A percentile compares a stretch with the other conserved stretches of the same genome.
These are phyloP conservation scores for Gobio occitaniae DNA, from an alignment of 2,797 vertebrate species.

Conservation along the genomic window DNA sequence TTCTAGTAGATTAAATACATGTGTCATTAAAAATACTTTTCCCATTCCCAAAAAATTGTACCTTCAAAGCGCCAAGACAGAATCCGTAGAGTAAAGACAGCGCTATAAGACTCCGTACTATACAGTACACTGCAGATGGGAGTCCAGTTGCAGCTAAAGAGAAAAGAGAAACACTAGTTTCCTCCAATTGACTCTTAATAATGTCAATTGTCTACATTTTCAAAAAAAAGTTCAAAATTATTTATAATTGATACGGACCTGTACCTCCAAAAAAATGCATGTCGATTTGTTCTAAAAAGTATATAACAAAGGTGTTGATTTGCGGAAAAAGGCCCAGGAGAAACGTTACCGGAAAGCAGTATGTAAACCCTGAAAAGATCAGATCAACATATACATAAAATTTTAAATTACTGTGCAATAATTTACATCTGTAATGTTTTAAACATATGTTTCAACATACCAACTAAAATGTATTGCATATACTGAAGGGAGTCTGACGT, in stretches of 20 bases:
- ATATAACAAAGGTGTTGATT: slow-evolving; percentile 96
- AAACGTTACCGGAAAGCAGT: slow-evolving; percentile 94
- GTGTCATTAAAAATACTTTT: not conserved
- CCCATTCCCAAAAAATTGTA: slow-evolving; percentile 63
- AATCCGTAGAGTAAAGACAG: slow-evolving; percentile 86
- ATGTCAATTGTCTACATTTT: slow-evolving; percentile 8
- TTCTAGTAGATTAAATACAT: too few relatives aligned
- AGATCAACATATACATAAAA: not conserved
- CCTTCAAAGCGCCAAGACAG: slow-evolving; percentile 94
- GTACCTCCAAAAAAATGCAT: slow-evolving; percentile 95
- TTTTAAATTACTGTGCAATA: not conserved
- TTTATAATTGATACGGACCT: slow-evolving; percentile 78
- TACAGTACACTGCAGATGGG: slow-evolving; percentile 86
- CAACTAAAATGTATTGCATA: slow-evolving; percentile 87
- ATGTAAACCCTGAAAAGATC: slow-evolving; percentile 85
- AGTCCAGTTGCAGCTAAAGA: slow-evolving; percentile 90
- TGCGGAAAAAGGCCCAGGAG: slow-evolving; percentile 96
- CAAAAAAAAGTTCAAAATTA: not conserved
- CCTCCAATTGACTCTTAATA: not conserved
- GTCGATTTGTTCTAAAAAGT: slow-evolving; percentile 94
- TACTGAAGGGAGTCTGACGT: slow-evolving; percentile 83
- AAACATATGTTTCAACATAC: slow-evolving; percentile 68
- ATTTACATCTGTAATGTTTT: not conserved
- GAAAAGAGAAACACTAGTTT: slow-evolving; percentile 11
- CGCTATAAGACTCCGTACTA: slow-evolving; percentile 84